phyloP scores from a whole-genome alignment of 2,113 vertebrate genomes.

The Ptilorrhoa leucosticta region DNA sequence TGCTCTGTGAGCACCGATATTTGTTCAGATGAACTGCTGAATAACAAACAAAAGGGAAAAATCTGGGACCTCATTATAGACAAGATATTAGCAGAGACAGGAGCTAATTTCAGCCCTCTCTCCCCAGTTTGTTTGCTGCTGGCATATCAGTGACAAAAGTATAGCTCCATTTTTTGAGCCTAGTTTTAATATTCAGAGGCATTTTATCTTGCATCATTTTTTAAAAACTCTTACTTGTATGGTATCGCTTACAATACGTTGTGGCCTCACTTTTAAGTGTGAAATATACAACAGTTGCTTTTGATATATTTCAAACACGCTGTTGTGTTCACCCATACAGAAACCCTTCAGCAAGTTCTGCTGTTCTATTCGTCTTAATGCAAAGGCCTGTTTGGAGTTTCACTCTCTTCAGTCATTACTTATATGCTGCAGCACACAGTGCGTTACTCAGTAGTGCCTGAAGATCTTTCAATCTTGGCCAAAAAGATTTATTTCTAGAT shows the following conservation, averaged over 20 bases:
- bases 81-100: background rate
- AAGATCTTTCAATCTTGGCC: background rate
- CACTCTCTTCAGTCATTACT: slow-evolving; percentile 12
- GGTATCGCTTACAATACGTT: rapidly evolving
- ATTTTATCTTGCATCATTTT: background rate
- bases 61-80: background rate
- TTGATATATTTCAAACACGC: slow-evolving; percentile 9
- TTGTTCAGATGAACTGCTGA: background rate
- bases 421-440: background rate
- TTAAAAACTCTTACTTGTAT: background rate
- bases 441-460: background rate
- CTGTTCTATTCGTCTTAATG: slow-evolving; percentile 28
- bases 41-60: background rate
- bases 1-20: background rate
- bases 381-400: background rate
- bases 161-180: background rate
- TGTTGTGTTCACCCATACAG: background rate
- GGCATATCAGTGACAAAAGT: background rate
- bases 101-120: background rate
- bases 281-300: background rate
- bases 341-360: background rate
- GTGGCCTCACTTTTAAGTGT: background rate
- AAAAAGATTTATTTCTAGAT: slow-evolving; percentile 4
- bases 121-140: background rate
- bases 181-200: background rate